Base-by-base conservation (phyloP, 1,140 invertebrate genomes). In the Drosophila asahinai region DNA sequence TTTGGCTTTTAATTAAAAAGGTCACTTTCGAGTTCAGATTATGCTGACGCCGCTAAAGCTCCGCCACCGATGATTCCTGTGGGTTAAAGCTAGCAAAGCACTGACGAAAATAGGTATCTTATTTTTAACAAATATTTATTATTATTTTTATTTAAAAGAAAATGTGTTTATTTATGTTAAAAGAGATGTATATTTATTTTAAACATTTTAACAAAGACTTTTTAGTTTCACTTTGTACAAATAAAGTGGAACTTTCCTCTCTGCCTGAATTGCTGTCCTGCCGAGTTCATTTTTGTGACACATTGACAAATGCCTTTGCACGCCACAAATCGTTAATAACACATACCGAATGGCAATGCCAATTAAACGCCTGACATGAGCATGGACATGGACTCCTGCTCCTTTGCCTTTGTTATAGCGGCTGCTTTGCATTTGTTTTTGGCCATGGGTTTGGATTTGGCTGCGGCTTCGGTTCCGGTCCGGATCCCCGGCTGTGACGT, bases 241-340 rank as follows among this genome's bases (percentile, higher is more conserved):
- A 36, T 36, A 36, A 36, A 11, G 9, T 36, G 33, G 33, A 9
- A 2, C 36, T 38, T 47, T 17, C 14, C 36, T 27, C 48, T 36
- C 52, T 58, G 22, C 36, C 65, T 33, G 42, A 33, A 51, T 36
- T 38, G 27, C 60, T 36, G 36, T 38, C 40, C 59, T 25, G 30
- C n/a, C n/a, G 33, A 76, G 83, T 86, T 86, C 61, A 80, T 87
- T 86, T 86, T 79, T 73, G 57, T 86, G 83, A 86, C 83, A 86
- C 83, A 64, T 86, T 86, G 83, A 86, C 83, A 86, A 86, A 86
- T 86, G 83, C 77, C 64, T 77, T 74, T 72, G 71, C 83, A 87
- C 80, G 72, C 83, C 83, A 83, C 83, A 86, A 86, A 87, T 86
- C 83, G 83, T 86, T 86, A 87, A 83, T 83, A 77, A 83, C 76